Base-by-base conservation (phyloP, 2,113 vertebrate species). In the Ranitomeya variabilis region DNA sequence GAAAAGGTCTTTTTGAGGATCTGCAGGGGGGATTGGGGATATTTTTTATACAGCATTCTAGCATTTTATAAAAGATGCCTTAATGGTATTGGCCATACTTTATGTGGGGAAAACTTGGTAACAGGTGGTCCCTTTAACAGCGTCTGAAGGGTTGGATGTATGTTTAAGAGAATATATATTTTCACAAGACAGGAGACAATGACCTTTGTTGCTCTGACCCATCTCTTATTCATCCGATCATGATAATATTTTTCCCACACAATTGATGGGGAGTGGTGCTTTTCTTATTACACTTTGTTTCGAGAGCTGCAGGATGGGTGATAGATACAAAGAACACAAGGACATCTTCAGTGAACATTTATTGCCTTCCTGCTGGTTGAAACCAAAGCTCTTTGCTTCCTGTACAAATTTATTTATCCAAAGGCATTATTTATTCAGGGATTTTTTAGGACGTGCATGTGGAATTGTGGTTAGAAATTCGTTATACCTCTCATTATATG, bases 361-460 rank as follows among this genome's bases (percentile, higher is more conserved):
- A 76, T 76, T 51, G 37, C 31, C 16, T 45, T 51, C 31, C 67
- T 71, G 67, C 67, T 71, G 23, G 7, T 71, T 26, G 67, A 71
- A 71, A 31, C 67, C 9, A 64, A 9, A 31, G 55, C 55, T 57
- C 55, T 57, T 57, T 9, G 55, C 67, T 71, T 71, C 67, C 31
- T 76, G 73, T 10, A 76, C 73, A 76, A 51, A 76, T 76, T 51
- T 45, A 51, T 76, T 45, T 76, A 51, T 76, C 37, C 73, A 51
- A 9, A 18, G 73, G 31, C 14, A 19, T 51, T 76, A 76, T 76
- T 76, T 51, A 19, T 51, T 51, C 71, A 76, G 37, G 15, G 31
- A 76, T 76, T 76, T 76, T 26, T 73, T 73, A 73, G 71, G 71
- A 7, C 26, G 37, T 45, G 71, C 26, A 18, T 76, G 37, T 76